Evolutionary conservation across 2,113 vertebrate species (phyloP).

Genomic region (Monarcha castaneiventris): DNA sequence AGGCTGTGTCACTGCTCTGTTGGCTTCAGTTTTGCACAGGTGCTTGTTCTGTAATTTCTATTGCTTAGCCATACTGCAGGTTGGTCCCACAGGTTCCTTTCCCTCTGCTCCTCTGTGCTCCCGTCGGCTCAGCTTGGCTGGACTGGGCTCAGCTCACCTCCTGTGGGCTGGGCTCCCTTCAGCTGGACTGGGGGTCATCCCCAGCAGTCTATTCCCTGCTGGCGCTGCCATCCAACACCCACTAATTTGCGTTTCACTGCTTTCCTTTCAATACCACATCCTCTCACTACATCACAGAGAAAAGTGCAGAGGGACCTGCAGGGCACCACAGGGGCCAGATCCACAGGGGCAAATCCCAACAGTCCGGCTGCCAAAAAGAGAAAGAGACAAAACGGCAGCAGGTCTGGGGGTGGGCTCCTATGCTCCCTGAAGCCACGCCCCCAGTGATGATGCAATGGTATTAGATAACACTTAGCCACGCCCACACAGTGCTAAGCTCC

Average conservation of each 20-base stretch:
- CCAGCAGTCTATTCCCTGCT: background rate
- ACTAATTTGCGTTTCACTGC: fast-evolving
- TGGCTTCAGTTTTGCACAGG: background rate
- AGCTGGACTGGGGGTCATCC: background rate
- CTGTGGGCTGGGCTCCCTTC: too few species aligned
- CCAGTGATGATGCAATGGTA: fast-evolving
- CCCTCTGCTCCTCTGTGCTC: fast-evolving
- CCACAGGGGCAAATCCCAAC: too few species aligned
- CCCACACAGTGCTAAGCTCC: fast-evolving
- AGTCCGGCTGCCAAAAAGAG: fast-evolving
- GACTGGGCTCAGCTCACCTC: background rate
- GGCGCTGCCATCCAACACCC: background rate
- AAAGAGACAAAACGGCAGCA: fast-evolving
- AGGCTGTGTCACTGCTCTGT: fast-evolving
- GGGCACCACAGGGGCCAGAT: background rate
- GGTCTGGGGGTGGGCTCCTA: fast-evolving
- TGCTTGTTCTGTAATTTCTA: background rate
- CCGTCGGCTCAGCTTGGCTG: too few species aligned
- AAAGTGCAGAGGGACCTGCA: background rate
- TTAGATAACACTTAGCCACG: fast-evolving
- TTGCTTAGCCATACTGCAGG: too few species aligned
- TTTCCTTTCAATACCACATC: background rate
- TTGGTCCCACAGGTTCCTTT: background rate
- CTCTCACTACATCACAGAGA: too few species aligned
- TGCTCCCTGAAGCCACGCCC: too few species aligned